These are phyloP conservation scores for Bugulina stolonifera DNA, from an alignment of 2,888 invertebrate species.

Conservation along the genomic window DNA sequence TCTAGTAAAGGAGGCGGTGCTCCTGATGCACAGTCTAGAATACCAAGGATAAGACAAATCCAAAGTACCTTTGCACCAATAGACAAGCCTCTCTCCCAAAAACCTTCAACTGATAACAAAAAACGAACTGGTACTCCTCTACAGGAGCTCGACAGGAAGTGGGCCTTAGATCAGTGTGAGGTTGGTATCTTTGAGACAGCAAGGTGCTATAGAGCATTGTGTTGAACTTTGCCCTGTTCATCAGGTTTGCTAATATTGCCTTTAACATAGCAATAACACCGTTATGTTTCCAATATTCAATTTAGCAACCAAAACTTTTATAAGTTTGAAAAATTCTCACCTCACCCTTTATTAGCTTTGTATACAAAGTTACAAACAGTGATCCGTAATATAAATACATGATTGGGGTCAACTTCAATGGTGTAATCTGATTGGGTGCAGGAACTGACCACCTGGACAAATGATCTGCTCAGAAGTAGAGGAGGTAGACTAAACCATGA, in stretches of 20 bases:
- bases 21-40: neutral
- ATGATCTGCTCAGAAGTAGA: conserved; percentile 31
- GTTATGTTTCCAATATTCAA: no score
- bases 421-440: conserved; percentile 31
- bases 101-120: neutral
- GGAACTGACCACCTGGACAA: conserved; percentile 40
- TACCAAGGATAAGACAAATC: neutral
- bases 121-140: conserved; percentile 17
- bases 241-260: no score
- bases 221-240: no score
- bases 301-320: no score
- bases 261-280: no score
- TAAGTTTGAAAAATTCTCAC: no score
- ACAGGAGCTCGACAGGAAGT: conserved; percentile 25
- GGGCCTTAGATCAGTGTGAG: conserved; percentile 23
- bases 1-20: neutral
- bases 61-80: conserved; percentile 9
- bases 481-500: conserved; percentile 32
- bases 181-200: no score
- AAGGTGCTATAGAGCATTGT: no score
- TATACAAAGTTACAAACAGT: neutral
- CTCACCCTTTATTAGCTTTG: neutral
- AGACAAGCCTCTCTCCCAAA: neutral
- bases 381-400: neutral
- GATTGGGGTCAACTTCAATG: neutral